Conservation (phyloP, 2,113 vertebrate species). For the Bettongia penicillata region DNA sequence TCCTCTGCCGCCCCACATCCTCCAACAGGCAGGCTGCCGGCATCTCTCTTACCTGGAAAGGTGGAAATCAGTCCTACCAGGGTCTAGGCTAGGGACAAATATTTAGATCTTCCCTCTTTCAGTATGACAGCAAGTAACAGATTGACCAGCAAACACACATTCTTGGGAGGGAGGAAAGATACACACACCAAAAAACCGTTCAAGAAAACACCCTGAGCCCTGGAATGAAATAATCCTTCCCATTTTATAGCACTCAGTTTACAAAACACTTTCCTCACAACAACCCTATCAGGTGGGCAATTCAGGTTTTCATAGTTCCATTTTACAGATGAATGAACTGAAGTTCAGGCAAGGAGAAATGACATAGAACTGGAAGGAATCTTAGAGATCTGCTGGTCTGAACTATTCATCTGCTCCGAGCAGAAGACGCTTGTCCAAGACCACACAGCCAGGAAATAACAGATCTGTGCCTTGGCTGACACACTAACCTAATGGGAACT, state of each 20-base stretch:
- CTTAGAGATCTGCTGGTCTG: not conserved
- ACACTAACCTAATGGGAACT: not conserved
- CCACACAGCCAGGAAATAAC: not conserved
- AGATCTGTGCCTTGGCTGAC: not conserved
- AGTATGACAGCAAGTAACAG: not conserved
- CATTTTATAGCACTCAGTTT: not conserved
- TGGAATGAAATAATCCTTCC: not conserved
- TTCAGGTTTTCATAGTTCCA: not conserved
- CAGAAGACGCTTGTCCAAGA: not conserved
- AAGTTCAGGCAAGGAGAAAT: not conserved
- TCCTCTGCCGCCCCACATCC: not conserved
- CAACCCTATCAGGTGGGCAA: not conserved
- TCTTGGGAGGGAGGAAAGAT: not conserved
- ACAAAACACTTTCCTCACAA: not conserved
- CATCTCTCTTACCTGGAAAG: not conserved
- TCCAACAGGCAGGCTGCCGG: not conserved
- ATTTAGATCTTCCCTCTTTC: not conserved
- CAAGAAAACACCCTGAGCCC: conserved; percentile 34
- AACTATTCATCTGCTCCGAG: not conserved
- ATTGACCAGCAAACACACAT: not conserved
- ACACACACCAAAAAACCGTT: conserved; percentile 66
- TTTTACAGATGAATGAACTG: not conserved
- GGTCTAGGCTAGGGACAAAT: conserved; percentile 40
- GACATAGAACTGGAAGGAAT: not conserved
- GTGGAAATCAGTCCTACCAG: conserved; percentile 16